A percentile compares a stretch with the other conserved stretches of the same genome.
phyloP scores from a whole-genome alignment of 2,888 invertebrate species.

The Prionchulus punctatus region DNA sequence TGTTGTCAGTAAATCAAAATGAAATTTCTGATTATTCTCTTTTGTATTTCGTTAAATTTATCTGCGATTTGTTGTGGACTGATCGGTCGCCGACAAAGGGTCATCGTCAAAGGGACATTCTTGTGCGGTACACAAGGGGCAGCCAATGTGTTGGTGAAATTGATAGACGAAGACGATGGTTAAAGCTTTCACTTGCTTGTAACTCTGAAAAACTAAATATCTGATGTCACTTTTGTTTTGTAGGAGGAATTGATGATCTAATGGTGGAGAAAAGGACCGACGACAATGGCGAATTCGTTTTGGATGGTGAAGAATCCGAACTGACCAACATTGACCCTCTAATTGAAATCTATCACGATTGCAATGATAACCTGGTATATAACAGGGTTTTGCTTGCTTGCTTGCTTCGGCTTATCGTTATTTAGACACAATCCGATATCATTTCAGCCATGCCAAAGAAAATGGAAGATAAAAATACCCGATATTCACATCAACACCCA shows the following conservation, averaged over 20 bases:
- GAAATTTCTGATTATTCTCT: too few species aligned
- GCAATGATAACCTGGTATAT: background rate
- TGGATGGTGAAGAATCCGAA: constrained; percentile 5
- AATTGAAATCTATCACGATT: constrained; percentile 2
- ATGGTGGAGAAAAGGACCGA: background rate
- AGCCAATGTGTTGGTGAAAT: background rate
- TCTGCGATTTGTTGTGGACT: too few species aligned
- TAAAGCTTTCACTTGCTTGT: background rate
- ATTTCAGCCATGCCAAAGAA: constrained; percentile 2
- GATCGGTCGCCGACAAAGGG: background rate
- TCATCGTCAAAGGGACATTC: background rate
- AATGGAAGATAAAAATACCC: background rate
- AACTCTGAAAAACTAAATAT: background rate
- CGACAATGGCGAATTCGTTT: background rate
- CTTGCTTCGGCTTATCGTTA: too few species aligned
- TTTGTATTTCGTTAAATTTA: too few species aligned
- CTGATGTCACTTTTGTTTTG: background rate
- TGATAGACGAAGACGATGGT: constrained; percentile 4
- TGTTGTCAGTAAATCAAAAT: too few species aligned
- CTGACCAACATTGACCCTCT: constrained; percentile 1
- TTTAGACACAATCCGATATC: background rate
- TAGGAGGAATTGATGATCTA: background rate
- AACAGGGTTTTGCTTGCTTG: background rate
- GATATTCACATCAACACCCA: constrained; percentile 1
- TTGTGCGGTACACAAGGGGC: background rate